Base-by-base conservation (phyloP, 2,888 invertebrate species). In the Agrochola circellaris region DNA sequence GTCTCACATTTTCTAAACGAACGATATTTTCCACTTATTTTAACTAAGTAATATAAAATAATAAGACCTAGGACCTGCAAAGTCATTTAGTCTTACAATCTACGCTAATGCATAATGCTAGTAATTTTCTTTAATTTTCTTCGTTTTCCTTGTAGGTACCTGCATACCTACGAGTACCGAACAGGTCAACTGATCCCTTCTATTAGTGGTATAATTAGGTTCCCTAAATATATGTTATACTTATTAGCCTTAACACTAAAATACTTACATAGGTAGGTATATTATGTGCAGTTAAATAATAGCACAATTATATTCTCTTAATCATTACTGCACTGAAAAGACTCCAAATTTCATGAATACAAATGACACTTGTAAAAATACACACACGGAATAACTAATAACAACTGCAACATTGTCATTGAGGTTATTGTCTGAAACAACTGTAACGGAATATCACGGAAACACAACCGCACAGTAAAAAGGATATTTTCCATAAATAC, bases 321-420 rank as follows among this genome's bases (percentile, higher is more conserved):
- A 48, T 69, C 70, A 79, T 75, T 58, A 34, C 68, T 65, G 48
- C 79, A 80, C 70, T 56, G 26, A 58, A 62, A 23, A 75, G 8
- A 60, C 56, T 51, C 69, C 38, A 79, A 73, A 48, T 77, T 67
- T 66, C 77, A 76, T 76, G 20, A 61, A 75, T 67, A 67, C 48
- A 71, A 73, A 75, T 73, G 65, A 69, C 82, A 86, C 77, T 86
- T 75, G 69, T 77, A 73, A 81, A 74, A 79, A 81, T 64, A 81
- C 75, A 75, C 77, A 73, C 84, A 80, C 71, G 38, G 84, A 89
- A 88, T 90, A 70, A 88, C 86, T 89, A 85, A 88, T 84, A 86
- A 88, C 84, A 88, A 80, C 83, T 86, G 88, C 82, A 86, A 85
- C 81, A 87, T 81, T 71, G 69, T 60, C 51, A 85, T 88, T 82